A percentile compares a stretch with the other conserved stretches of the same genome.
Evolutionary conservation across 1,140 invertebrate genomes (phyloP).

Genomic region (Nephotettix cincticeps): DNA sequence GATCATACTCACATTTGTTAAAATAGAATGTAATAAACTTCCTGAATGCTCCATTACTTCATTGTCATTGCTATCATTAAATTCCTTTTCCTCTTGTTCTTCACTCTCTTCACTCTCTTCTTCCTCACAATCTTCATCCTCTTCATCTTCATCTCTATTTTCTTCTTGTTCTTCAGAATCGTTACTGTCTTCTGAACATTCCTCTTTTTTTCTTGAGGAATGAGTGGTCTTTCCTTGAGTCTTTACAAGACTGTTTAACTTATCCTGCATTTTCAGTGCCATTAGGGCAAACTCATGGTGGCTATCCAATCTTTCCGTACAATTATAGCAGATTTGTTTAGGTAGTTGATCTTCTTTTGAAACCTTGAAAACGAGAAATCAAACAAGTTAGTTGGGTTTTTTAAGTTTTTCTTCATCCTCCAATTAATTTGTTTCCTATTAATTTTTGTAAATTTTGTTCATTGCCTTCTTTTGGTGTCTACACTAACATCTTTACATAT

Average conservation of each 20-base stretch:
- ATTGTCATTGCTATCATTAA: constrained; percentile 36
- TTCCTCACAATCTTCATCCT: not conserved
- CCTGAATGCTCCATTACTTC: constrained; percentile 49
- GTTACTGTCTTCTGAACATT: constrained; percentile 39
- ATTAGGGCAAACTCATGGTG: constrained; percentile 58
- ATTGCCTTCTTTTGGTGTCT: no score
- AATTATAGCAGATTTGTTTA: constrained; percentile 56
- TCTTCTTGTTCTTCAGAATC: constrained; percentile 10
- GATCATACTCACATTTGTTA: constrained; percentile 51
- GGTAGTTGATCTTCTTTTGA: constrained; percentile 55
- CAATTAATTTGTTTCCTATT: no score
- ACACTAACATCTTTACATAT: no score
- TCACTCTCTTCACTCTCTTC: constrained; percentile 24
- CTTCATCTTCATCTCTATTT: not conserved
- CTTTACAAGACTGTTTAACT: constrained; percentile 42
- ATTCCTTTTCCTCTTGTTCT: constrained; percentile 34
- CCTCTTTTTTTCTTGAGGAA: constrained; percentile 37
- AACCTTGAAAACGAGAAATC: constrained; percentile 50
- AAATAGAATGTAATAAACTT: constrained; percentile 53
- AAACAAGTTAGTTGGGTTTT: no score
- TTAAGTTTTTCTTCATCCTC: no score
- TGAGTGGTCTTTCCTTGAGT: not conserved
- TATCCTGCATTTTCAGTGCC: constrained; percentile 56
- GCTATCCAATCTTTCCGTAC: constrained; percentile 54
- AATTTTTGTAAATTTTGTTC: no score